Percentiles rank a stretch among this genome's conserved stretches.
Conservation (phyloP, 2,113 vertebrate genomes). For the Neolamprologus hecqui region DNA sequence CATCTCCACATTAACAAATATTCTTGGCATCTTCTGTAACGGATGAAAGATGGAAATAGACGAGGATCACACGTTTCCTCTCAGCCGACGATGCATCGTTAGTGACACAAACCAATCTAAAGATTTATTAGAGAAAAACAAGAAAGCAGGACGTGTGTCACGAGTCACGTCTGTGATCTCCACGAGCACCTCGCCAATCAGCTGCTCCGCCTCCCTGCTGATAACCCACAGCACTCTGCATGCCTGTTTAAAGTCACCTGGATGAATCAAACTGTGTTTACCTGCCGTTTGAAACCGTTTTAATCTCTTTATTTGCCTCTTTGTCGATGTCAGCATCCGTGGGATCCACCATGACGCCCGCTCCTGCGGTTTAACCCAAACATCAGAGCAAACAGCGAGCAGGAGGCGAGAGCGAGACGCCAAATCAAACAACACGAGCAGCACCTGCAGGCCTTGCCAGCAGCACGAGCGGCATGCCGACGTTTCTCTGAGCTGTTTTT, state of each 20-base stretch:
- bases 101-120: neutral
- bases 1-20: neutral
- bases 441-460: neutral
- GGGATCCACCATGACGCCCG: neutral
- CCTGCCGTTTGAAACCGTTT: neutral
- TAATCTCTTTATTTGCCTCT: neutral
- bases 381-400: neutral
- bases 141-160: neutral
- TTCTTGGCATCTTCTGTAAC: neutral
- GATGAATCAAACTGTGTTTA: neutral
- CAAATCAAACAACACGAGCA: constrained; percentile 1
- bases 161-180: neutral
- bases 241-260: neutral
- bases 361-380: neutral
- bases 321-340: neutral
- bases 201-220: neutral
- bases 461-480: neutral
- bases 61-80: neutral
- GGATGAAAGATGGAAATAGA: neutral
- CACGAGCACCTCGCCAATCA: neutral
- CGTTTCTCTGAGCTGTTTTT: neutral
- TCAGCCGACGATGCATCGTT: neutral
- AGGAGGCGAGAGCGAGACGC: neutral
- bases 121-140: neutral
- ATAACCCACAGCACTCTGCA: neutral